Conservation (phyloP, 2,888 invertebrate genomes). For the Agonopterix alstromeriana region DNA sequence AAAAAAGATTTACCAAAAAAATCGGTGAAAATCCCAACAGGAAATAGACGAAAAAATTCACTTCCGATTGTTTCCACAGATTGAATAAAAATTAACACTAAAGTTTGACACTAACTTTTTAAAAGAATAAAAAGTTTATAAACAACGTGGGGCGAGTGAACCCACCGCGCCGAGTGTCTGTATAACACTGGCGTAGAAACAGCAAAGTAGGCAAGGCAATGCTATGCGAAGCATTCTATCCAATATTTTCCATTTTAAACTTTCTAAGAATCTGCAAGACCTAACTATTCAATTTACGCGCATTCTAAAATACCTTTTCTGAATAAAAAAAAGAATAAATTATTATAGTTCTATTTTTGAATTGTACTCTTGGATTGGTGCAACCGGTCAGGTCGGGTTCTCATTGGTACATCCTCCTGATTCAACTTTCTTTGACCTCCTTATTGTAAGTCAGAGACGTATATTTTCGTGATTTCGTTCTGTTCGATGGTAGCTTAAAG, state of each 20-base stretch:
- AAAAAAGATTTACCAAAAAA: not conserved
- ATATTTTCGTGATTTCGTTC: constrained; percentile 24
- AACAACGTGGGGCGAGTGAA: constrained; percentile 22
- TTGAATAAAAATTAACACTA: constrained; percentile 10
- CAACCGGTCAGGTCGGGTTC: constrained; percentile 41
- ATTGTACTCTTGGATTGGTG: constrained; percentile 13
- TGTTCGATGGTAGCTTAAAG: no score
- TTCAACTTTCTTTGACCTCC: constrained; percentile 72
- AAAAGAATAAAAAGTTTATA: constrained; percentile 4
- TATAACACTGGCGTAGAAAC: constrained; percentile 43
- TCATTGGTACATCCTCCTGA: constrained; percentile 46
- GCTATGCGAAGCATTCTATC: not conserved
- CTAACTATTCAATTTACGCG: not conserved
- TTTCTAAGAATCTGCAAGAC: constrained; percentile 18
- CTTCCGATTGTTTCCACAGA: constrained; percentile 9
- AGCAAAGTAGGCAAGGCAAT: constrained; percentile 1
- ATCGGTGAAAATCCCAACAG: not conserved
- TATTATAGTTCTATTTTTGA: constrained; percentile 16
- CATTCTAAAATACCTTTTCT: constrained; percentile 11
- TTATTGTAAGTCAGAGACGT: constrained; percentile 23
- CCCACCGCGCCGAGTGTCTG: constrained; percentile 55
- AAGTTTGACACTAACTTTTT: constrained; percentile 13
- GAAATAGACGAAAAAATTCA: constrained; percentile 1
- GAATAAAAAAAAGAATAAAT: constrained; percentile 10
- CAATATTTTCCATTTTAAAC: constrained; percentile 14